Conservation (phyloP, 2,797 vertebrate genomes). For the Podargus strigoides region DNA sequence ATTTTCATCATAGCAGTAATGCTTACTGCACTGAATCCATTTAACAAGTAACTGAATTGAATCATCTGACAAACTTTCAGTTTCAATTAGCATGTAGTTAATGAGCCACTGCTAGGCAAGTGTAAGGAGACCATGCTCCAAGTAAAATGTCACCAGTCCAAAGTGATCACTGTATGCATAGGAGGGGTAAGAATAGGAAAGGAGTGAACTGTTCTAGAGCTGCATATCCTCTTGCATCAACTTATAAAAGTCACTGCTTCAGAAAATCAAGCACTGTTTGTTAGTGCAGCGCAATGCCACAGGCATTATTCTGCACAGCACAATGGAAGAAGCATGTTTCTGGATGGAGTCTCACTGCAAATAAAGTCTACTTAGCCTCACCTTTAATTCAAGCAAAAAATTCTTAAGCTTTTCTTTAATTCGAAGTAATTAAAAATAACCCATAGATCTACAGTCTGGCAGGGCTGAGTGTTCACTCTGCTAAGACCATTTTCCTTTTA, state of each 20-base stretch:
- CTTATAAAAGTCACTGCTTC: neutral
- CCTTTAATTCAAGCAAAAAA: conserved; percentile 1
- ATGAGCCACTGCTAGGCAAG: neutral
- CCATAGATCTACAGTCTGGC: neutral
- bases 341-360: neutral
- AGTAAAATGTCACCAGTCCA: neutral
- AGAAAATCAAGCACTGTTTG: neutral
- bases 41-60: conserved; percentile 31
- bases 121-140: neutral
- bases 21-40: conserved; percentile 6
- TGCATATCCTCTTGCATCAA: neutral
- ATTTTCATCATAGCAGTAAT: neutral
- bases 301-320: neutral
- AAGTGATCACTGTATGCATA: neutral
- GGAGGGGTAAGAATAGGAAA: neutral
- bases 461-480: neutral
- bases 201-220: neutral
- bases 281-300: neutral
- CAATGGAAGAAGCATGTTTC: neutral
- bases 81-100: conserved; percentile 18
- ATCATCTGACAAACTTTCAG: conserved; percentile 25
- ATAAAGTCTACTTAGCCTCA: neutral
- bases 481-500: neutral
- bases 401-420: conserved; percentile 17
- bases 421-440: conserved; percentile 55